Evolutionary conservation across 2,888 invertebrate genomes (phyloP).

Genomic region (Aspidiotus rigidus): DNA sequence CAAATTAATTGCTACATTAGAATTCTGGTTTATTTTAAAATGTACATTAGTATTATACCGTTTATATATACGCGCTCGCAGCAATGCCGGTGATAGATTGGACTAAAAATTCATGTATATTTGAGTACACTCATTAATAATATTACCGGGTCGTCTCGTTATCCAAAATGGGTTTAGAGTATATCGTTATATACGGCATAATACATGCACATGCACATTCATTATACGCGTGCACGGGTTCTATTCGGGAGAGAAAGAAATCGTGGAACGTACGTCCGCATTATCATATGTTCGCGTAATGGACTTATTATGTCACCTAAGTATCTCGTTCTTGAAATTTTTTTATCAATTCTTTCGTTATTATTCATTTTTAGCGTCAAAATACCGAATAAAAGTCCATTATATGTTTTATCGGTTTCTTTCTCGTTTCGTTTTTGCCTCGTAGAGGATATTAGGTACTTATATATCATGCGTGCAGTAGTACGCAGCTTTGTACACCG

Average conservation of each 20-base stretch:
- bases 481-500: background rate
- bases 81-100: slow-evolving; percentile 15
- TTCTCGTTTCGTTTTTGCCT: background rate
- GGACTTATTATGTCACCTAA: slow-evolving; percentile 32
- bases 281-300: slow-evolving; percentile 32
- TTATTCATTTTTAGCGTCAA: slow-evolving; percentile 28
- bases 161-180: slow-evolving; percentile 13
- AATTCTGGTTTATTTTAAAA: slow-evolving; percentile 4
- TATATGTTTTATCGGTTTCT: background rate
- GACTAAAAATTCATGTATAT: slow-evolving; percentile 27
- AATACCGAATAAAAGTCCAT: slow-evolving; percentile 7
- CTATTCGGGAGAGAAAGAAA: background rate
- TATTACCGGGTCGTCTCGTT: slow-evolving; percentile 22
- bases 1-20: slow-evolving; percentile 4
- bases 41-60: background rate
- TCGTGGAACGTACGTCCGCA: slow-evolving; percentile 16
- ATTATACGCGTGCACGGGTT: background rate
- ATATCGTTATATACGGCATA: background rate
- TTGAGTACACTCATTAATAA: slow-evolving; percentile 32
- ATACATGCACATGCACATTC: background rate
- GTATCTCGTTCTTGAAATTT: slow-evolving; percentile 18
- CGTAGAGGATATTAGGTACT: background rate
- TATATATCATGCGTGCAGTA: background rate
- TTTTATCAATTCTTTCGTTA: slow-evolving; percentile 28
- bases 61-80: background rate